phyloP scores from a whole-genome alignment of 1,140 invertebrate genomes.

The Cydia pomonella region DNA sequence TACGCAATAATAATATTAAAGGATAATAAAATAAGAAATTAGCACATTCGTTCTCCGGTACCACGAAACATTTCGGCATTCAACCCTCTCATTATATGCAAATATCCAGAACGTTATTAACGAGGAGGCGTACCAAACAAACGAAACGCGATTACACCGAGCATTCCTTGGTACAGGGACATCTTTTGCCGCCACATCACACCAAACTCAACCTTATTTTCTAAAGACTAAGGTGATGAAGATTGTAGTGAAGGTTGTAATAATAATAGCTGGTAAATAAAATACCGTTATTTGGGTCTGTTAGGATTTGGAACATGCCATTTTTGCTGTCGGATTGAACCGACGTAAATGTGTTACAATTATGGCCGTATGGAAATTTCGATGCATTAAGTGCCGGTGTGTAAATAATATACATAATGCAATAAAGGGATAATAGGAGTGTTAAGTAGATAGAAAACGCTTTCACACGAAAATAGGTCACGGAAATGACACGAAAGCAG shows the following conservation, averaged over 20 bases:
- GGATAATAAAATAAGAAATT: constrained; percentile 15
- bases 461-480: neutral
- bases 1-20: too few relatives aligned
- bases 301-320: constrained; percentile 48
- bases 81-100: constrained; percentile 55
- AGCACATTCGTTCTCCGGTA: constrained; percentile 8
- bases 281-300: constrained; percentile 47
- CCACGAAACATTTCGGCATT: constrained; percentile 40
- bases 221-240: neutral
- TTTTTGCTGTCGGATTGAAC: constrained; percentile 40
- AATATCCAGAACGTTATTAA: constrained; percentile 57
- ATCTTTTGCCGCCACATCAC: neutral
- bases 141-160: constrained; percentile 45
- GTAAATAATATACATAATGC: neutral
- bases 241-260: constrained; percentile 40
- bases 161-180: constrained; percentile 37
- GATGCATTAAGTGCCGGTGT: neutral
- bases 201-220: neutral
- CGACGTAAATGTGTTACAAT: constrained; percentile 14
- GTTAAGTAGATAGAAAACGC: neutral
- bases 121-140: constrained; percentile 50
- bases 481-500: neutral
- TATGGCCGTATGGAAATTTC: constrained; percentile 17
- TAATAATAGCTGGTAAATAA: constrained; percentile 48
- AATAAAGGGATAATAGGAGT: neutral